Evolutionary conservation across 2,888 invertebrate species (phyloP).

Genomic region (Aphidius colemani): DNA sequence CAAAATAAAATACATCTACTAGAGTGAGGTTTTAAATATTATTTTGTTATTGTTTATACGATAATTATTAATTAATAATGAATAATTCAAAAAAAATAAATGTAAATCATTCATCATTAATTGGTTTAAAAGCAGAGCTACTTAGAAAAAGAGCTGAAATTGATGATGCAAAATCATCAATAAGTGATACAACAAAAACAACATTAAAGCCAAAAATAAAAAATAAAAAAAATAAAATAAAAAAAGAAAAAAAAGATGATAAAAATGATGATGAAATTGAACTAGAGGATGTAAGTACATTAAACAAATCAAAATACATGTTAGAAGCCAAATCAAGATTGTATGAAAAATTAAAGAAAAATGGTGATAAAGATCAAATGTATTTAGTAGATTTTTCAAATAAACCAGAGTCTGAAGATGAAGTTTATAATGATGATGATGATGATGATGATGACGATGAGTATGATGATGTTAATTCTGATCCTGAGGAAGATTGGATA

Average conservation of each 20-base stretch:
- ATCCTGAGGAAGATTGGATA: conserved; percentile 68
- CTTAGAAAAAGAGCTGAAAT: conserved; percentile 85
- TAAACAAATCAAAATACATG: conserved; percentile 58
- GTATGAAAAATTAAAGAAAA: conserved; percentile 50
- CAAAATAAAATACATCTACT: too few relatives aligned
- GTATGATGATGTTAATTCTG: conserved; percentile 39
- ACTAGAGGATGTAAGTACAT: conserved; percentile 45
- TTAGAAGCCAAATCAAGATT: conserved; percentile 54
- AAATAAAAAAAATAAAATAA: conserved; percentile 46
- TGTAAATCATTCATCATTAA: conserved; percentile 60
- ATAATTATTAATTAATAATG: conserved; percentile 37
- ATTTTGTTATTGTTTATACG: background rate
- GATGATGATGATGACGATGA: conserved; percentile 37
- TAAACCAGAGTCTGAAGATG: conserved; percentile 40
- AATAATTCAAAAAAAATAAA: conserved; percentile 53
- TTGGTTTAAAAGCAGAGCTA: conserved; percentile 90
- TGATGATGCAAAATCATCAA: conserved; percentile 66
- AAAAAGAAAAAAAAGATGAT: conserved; percentile 49
- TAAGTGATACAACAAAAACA: conserved; percentile 61
- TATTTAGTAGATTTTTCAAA: conserved; percentile 54
- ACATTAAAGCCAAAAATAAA: conserved; percentile 37
- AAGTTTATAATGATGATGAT: conserved; percentile 38
- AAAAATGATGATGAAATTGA: conserved; percentile 40
- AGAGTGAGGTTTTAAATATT: background rate
- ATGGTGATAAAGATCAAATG: conserved; percentile 43